Conservation (phyloP, 35 echinoderm and acorn worm genomes). For the Ophiothrix spiculata region DNA sequence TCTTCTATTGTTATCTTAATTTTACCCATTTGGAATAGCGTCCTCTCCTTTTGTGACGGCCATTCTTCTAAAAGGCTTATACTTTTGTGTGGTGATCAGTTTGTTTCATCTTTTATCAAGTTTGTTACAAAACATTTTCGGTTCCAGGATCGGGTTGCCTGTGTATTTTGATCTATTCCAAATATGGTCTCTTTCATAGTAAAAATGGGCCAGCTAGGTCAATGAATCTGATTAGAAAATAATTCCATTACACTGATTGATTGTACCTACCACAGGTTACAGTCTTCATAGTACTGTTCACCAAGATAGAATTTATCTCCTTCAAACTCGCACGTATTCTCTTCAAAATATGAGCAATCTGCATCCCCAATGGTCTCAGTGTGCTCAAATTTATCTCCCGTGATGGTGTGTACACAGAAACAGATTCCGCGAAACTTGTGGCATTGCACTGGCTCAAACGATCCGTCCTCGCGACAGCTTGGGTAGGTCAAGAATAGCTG, state of each 20-base stretch:
- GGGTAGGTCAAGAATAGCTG: neutral
- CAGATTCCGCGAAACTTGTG: neutral
- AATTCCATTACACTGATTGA: neutral
- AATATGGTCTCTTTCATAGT: neutral
- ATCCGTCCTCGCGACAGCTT: neutral
- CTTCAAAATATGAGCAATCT: neutral
- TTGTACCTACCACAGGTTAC: slow-evolving; percentile 18
- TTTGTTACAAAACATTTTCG: neutral
- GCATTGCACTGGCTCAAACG: neutral
- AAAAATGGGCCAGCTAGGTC: neutral
- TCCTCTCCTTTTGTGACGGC: too few relatives aligned
- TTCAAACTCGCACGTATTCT: neutral
- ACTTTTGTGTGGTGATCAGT: too few relatives aligned
- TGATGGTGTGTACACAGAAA: neutral
- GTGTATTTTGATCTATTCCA: neutral
- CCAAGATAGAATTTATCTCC: neutral
- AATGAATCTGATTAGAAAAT: neutral
- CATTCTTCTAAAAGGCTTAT: too few relatives aligned
- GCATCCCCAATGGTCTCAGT: neutral
- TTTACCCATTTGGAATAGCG: too few relatives aligned
- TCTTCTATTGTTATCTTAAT: too few relatives aligned
- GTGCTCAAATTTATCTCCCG: neutral
- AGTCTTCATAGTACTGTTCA: slow-evolving; percentile 20
- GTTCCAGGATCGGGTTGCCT: neutral
- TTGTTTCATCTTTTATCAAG: neutral